phyloP scores from a whole-genome alignment of 2,113 vertebrate genomes.

The Actinemys pallida region DNA sequence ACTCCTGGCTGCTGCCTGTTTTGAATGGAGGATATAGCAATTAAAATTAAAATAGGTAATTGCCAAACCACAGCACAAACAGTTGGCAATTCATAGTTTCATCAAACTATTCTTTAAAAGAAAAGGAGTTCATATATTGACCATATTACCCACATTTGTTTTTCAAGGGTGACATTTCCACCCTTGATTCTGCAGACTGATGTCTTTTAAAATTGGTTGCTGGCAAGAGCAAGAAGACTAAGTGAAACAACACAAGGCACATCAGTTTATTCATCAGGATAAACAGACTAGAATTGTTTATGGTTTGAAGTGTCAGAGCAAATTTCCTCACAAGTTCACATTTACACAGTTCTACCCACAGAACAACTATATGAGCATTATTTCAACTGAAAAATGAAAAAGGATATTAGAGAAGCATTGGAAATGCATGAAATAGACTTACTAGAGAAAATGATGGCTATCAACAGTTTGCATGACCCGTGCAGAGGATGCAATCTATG shows the following conservation, averaged over 20 bases:
- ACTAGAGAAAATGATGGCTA: slow-evolving; percentile 16
- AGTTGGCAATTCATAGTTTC: not conserved
- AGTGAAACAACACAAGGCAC: slow-evolving; percentile 6
- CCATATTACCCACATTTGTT: not conserved
- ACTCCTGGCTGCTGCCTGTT: not conserved
- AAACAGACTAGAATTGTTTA: slow-evolving; percentile 25
- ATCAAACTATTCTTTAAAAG: not conserved
- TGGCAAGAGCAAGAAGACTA: not conserved
- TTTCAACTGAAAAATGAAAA: slow-evolving; percentile 61
- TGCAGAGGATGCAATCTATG: slow-evolving; percentile 41
- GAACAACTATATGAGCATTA: slow-evolving; percentile 28
- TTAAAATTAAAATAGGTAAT: not conserved
- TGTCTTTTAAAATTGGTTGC: slow-evolving; percentile 8
- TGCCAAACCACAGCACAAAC: not conserved
- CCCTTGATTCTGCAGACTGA: not conserved
- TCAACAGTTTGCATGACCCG: slow-evolving; percentile 14
- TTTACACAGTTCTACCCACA: slow-evolving; percentile 22
- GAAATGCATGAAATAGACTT: slow-evolving; percentile 55
- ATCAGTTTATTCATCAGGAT: slow-evolving; percentile 8
- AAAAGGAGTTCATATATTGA: not conserved
- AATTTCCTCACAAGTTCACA: slow-evolving; percentile 18
- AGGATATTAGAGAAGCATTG: slow-evolving; percentile 26
- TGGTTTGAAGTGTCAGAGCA: not conserved
- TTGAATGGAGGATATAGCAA: not conserved
- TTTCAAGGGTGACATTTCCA: not conserved